phyloP scores from a whole-genome alignment of 2,888 invertebrate genomes.

The Syritta pipiens region DNA sequence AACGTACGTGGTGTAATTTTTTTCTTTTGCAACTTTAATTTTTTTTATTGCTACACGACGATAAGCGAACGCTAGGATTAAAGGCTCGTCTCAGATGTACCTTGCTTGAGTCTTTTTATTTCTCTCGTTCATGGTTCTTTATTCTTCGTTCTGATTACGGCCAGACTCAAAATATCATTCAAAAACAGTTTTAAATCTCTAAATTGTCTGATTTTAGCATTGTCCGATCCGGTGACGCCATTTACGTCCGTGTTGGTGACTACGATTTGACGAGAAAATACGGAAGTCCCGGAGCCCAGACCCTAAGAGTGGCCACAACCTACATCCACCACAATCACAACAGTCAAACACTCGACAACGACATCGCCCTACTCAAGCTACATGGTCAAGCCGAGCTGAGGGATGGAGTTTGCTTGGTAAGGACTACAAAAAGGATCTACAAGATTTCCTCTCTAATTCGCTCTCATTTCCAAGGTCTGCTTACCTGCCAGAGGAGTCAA shows the following conservation, averaged over 20 bases:
- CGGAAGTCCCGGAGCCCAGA: slow-evolving; percentile 95
- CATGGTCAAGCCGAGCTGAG: slow-evolving; percentile 93
- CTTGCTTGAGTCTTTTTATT: too few species aligned
- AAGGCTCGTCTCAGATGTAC: too few species aligned
- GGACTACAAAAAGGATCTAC: background rate
- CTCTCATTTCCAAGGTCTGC: slow-evolving; percentile 86
- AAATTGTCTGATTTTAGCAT: slow-evolving; percentile 84
- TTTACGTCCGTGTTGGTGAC: slow-evolving; percentile 95
- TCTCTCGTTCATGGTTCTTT: too few species aligned
- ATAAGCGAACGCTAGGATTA: too few species aligned
- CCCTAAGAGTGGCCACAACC: slow-evolving; percentile 92
- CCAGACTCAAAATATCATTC: background rate
- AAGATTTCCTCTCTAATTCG: background rate
- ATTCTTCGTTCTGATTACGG: too few species aligned
- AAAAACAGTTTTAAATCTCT: too few species aligned
- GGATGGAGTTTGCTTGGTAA: slow-evolving; percentile 84
- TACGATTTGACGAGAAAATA: slow-evolving; percentile 94
- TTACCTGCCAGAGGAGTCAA: slow-evolving; percentile 92
- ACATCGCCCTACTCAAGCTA: slow-evolving; percentile 93
- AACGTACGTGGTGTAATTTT: too few species aligned
- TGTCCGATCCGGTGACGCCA: slow-evolving; percentile 95
- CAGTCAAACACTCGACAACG: slow-evolving; percentile 95
- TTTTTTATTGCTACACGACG: too few species aligned
- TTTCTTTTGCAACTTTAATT: too few species aligned
- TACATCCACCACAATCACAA: slow-evolving; percentile 98